Percentiles rank a stretch among this genome's conserved stretches.
Conservation (phyloP, 2,113 vertebrate genomes). For the Oostethus manadensis region DNA sequence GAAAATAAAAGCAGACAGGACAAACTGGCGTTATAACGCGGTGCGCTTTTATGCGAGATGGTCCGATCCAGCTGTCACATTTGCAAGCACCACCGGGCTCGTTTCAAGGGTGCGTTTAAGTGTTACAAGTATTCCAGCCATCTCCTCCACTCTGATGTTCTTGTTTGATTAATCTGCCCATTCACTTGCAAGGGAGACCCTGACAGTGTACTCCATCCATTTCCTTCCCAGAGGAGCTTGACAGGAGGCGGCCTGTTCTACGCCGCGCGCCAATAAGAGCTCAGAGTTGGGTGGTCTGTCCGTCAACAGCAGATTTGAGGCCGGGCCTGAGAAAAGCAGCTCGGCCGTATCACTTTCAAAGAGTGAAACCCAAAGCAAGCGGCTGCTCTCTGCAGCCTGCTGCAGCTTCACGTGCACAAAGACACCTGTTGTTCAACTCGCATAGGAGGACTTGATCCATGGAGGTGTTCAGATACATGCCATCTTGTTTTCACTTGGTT, state of each 20-base stretch:
- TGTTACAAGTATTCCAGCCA: constrained; percentile 40
- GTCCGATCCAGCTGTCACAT: constrained; percentile 36
- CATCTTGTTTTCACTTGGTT: constrained; percentile 40
- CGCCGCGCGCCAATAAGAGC: constrained; percentile 62
- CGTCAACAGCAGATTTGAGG: constrained; percentile 75
- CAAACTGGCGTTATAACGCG: not conserved
- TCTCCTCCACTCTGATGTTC: constrained; percentile 43
- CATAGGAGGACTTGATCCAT: constrained; percentile 61
- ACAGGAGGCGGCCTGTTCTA: constrained; percentile 58
- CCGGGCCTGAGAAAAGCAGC: constrained; percentile 74
- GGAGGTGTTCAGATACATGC: constrained; percentile 64
- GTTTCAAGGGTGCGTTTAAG: constrained; percentile 42
- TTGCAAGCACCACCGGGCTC: constrained; percentile 28
- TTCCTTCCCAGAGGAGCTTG: constrained; percentile 65
- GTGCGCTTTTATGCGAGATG: not conserved
- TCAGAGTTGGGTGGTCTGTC: constrained; percentile 77
- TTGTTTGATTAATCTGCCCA: constrained; percentile 33
- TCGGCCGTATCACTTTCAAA: constrained; percentile 78
- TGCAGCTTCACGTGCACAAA: constrained; percentile 67
- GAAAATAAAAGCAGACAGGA: constrained; percentile 37
- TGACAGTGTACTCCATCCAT: constrained; percentile 65
- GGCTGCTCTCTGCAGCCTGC: constrained; percentile 48
- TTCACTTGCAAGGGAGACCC: constrained; percentile 58
- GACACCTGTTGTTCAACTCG: constrained; percentile 78
- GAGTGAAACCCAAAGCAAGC: constrained; percentile 70